These are phyloP conservation scores for Acanthurus lineatus DNA, from an alignment of 2,797 vertebrate species.

Conservation along the genomic window DNA sequence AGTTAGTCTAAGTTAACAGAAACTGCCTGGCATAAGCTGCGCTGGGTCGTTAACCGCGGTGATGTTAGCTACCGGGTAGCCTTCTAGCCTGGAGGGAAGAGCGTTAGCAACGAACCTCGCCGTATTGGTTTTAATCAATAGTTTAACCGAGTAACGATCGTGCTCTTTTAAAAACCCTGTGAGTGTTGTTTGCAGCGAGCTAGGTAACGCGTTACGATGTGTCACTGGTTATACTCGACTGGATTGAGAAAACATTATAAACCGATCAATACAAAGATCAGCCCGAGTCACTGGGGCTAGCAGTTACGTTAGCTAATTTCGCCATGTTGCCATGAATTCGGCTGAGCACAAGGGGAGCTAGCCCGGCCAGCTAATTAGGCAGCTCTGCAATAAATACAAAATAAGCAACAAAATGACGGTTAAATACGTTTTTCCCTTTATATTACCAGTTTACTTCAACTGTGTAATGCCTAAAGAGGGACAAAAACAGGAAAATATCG, in stretches of 20 bases:
- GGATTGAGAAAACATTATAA: not conserved
- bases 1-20: slow-evolving; percentile 1
- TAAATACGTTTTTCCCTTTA: not conserved
- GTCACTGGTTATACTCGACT: accelerated
- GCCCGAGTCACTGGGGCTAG: slow-evolving; percentile 46
- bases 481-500: not conserved
- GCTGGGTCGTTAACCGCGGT: not conserved
- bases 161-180: accelerated
- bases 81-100: slow-evolving; percentile 23
- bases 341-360: slow-evolving; percentile 47
- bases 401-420: accelerated
- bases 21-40: not conserved
- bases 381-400: not conserved
- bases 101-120: slow-evolving; percentile 35
- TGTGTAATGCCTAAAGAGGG: not conserved
- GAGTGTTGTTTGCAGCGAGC: accelerated
- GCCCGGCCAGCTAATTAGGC: slow-evolving; percentile 43
- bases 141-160: accelerated
- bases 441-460: not conserved
- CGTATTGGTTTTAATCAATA: not conserved
- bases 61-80: slow-evolving; percentile 16
- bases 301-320: slow-evolving; percentile 60
- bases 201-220: accelerated
- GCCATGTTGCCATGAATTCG: slow-evolving; percentile 78
- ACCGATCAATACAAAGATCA: slow-evolving; percentile 30